Evolutionary conservation across 1,140 invertebrate species (phyloP).

Genomic region (Grapholita molesta): DNA sequence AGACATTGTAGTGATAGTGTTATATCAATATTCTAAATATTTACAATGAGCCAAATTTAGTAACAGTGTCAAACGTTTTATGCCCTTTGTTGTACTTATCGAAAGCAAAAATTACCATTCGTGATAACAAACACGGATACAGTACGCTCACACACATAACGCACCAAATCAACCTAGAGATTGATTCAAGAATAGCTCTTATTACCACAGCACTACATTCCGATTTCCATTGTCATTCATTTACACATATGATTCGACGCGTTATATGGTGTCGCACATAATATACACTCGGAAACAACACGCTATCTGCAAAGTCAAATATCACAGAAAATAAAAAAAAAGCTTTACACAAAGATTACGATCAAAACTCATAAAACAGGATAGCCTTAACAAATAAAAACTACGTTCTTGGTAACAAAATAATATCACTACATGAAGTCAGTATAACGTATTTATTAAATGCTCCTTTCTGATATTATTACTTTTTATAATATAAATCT

Average conservation of each 20-base stretch:
- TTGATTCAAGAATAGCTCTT: not conserved
- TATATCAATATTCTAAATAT: no score
- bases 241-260: not conserved
- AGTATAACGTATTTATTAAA: conserved; percentile 53
- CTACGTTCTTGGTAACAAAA: conserved; percentile 66
- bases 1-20: no score
- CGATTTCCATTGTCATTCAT: not conserved
- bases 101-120: not conserved
- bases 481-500: conserved; percentile 36
- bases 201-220: not conserved
- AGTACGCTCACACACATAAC: not conserved
- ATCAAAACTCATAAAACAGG: conserved; percentile 30
- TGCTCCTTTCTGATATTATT: conserved; percentile 58
- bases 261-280: not conserved
- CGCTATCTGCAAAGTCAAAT: conserved; percentile 34
- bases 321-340: conserved; percentile 41
- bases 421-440: conserved; percentile 62
- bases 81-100: not conserved
- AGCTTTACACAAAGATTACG: conserved; percentile 22
- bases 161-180: not conserved
- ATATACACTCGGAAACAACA: not conserved
- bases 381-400: conserved; percentile 40
- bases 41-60: no score
- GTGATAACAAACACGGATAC: not conserved
- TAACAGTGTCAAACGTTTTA: no score